Evolutionary conservation across 2,797 vertebrate species (phyloP).

Genomic region (Pantherophis vulpinus): DNA sequence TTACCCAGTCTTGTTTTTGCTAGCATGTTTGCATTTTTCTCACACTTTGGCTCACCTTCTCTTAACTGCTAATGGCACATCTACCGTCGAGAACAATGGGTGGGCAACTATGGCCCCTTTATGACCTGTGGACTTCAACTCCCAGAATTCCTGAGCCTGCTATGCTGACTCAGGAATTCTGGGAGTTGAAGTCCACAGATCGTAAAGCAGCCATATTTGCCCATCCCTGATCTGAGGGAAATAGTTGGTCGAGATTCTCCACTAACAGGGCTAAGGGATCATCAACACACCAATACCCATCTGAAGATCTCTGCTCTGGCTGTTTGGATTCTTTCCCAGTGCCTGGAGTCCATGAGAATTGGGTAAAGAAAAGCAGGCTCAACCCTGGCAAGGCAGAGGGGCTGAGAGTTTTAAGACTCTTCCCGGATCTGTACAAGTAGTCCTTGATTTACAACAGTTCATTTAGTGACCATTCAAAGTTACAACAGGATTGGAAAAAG

Average conservation of each 20-base stretch:
- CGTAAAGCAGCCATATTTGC: background rate
- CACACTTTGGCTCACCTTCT: slow-evolving; percentile 23
- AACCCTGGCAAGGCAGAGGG: background rate
- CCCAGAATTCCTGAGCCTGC: background rate
- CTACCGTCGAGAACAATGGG: background rate
- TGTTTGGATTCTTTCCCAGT: background rate
- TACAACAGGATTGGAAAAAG: no score
- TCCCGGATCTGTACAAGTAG: background rate
- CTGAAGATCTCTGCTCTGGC: background rate
- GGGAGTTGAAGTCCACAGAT: background rate
- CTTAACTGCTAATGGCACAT: slow-evolving; percentile 32
- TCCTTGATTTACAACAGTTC: no score
- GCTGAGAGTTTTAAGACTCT: background rate
- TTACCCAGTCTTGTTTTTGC: slow-evolving; percentile 49
- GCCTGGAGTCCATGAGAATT: background rate
- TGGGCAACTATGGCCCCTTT: background rate
- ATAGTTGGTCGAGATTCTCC: background rate
- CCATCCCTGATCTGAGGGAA: background rate
- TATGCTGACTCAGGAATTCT: background rate
- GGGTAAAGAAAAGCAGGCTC: background rate
- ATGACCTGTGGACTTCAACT: background rate
- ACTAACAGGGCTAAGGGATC: background rate
- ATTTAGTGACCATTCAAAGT: no score
- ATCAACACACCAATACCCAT: background rate
- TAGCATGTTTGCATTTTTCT: background rate